Conservation (phyloP, 2,797 vertebrate genomes). For the Spea hammondii region DNA sequence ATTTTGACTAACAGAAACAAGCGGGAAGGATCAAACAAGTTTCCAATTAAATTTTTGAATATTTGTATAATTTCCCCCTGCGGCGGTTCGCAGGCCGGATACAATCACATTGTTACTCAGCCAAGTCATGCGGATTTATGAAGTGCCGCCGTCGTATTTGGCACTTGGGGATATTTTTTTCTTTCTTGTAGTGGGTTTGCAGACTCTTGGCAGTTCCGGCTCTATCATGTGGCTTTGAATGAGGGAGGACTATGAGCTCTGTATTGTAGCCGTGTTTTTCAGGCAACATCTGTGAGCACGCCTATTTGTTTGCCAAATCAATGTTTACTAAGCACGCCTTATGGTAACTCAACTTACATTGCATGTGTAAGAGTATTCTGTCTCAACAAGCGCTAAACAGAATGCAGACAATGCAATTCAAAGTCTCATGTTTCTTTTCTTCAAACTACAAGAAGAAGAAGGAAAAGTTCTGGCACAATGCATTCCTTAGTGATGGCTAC, state of each 20-base stretch:
- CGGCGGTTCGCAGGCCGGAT: background rate
- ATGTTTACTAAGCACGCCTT: background rate
- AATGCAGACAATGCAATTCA: too few relatives aligned
- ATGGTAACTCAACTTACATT: background rate
- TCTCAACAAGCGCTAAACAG: too few relatives aligned
- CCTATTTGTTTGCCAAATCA: background rate
- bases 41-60: too few relatives aligned
- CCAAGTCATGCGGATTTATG: background rate
- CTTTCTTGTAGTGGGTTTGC: background rate
- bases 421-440: too few relatives aligned
- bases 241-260: background rate
- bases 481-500: too few relatives aligned
- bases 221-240: conserved; percentile 11
- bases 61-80: background rate
- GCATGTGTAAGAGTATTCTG: background rate
- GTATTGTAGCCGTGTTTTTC: background rate
- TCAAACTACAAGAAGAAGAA: too few relatives aligned
- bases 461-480: too few relatives aligned
- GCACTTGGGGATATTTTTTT: background rate
- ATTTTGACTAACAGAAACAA: too few relatives aligned
- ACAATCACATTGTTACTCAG: background rate
- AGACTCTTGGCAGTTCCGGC: background rate
- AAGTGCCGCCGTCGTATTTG: background rate
- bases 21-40: too few relatives aligned
- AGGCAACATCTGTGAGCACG: background rate